Percentiles rank a stretch among this genome's conserved stretches.
Evolutionary conservation across 2,888 invertebrate genomes (phyloP).

Genomic region (Chrysopilus asiliformis): DNA sequence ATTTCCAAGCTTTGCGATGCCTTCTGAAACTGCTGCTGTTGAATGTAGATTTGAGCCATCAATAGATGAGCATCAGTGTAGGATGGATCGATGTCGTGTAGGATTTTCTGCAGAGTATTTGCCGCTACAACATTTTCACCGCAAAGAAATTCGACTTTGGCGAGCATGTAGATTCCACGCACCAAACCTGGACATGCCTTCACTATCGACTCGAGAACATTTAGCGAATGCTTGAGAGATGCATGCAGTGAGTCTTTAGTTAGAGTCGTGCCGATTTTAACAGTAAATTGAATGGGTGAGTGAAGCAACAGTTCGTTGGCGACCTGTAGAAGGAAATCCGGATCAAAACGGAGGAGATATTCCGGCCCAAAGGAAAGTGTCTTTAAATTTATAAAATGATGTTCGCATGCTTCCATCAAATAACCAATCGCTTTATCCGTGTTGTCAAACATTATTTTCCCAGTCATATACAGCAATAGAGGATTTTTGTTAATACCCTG

Average conservation of each 20-base stretch:
- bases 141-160: slow-evolving; percentile 66
- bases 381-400: slow-evolving; percentile 39
- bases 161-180: slow-evolving; percentile 52
- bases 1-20: slow-evolving; percentile 80
- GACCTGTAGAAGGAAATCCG: slow-evolving; percentile 71
- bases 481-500: slow-evolving; percentile 57
- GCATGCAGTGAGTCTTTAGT: slow-evolving; percentile 39
- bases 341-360: slow-evolving; percentile 65
- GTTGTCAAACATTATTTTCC: slow-evolving; percentile 45
- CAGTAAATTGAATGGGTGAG: slow-evolving; percentile 48
- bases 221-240: slow-evolving; percentile 45
- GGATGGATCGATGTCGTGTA: slow-evolving; percentile 61
- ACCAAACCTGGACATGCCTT: slow-evolving; percentile 73
- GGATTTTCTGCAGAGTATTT: slow-evolving; percentile 53
- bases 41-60: slow-evolving; percentile 71
- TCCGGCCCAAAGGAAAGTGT: slow-evolving; percentile 55
- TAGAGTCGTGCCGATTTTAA: slow-evolving; percentile 29
- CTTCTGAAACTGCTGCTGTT: slow-evolving; percentile 52
- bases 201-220: slow-evolving; percentile 55
- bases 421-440: slow-evolving; percentile 42
- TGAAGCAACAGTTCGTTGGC: slow-evolving; percentile 63
- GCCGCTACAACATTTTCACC: slow-evolving; percentile 64
- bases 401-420: slow-evolving; percentile 48
- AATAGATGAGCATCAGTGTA: slow-evolving; percentile 74
- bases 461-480: slow-evolving; percentile 52